Conservation (phyloP, 2,113 vertebrate species). For the Semicossyphus pulcher region DNA sequence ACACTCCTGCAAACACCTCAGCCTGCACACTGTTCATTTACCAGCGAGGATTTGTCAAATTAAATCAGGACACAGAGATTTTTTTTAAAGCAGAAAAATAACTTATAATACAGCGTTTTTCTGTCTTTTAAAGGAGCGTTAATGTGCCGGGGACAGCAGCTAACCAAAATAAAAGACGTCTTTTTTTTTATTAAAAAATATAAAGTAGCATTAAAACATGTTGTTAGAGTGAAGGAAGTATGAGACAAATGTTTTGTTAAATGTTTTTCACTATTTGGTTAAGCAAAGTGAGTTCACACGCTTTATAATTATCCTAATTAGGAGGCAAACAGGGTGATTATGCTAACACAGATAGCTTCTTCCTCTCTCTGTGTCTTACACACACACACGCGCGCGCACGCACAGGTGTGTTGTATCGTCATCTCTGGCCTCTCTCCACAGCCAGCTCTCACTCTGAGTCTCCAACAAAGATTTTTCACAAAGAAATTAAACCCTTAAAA, state of each 20-base stretch:
- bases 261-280: background rate
- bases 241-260: background rate
- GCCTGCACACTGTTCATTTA: constrained; percentile 23
- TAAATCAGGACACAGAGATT: background rate
- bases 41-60: background rate
- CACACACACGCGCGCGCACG: constrained; percentile 10
- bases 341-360: background rate
- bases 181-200: background rate
- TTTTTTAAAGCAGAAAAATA: background rate
- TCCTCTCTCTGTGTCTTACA: background rate
- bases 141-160: background rate
- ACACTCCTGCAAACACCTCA: constrained; percentile 25
- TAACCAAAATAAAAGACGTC: background rate
- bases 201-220: background rate
- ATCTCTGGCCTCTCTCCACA: constrained; percentile 18
- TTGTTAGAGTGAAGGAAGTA: background rate
- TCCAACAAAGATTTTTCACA: constrained; percentile 33
- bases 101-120: background rate
- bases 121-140: background rate
- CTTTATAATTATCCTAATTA: constrained; percentile 11
- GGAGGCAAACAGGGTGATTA: background rate
- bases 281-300: background rate
- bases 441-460: constrained; percentile 16
- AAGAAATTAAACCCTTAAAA: constrained; percentile 16
- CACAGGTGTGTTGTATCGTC: constrained; percentile 54